These are phyloP conservation scores for Tachuris rubrigastra DNA, from an alignment of 2,113 vertebrate species.

Conservation along the genomic window DNA sequence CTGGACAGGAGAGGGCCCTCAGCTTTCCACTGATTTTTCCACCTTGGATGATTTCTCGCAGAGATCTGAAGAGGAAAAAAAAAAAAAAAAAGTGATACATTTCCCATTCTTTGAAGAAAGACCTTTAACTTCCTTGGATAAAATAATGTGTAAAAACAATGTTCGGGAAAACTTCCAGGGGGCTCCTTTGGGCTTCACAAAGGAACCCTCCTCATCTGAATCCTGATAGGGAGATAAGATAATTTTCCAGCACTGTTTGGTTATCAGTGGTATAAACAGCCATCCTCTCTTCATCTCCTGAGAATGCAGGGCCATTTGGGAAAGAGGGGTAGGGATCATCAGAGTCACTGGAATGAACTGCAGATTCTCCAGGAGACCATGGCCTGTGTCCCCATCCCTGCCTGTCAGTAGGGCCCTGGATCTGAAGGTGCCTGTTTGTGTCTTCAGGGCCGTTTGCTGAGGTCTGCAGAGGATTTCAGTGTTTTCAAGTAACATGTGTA, in stretches of 20 bases:
- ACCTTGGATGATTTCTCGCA: neutral
- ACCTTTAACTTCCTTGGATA: constrained; percentile 44
- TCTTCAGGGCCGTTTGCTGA: neutral
- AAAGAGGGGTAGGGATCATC: neutral
- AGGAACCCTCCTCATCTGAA: neutral
- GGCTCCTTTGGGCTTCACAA: constrained; percentile 37
- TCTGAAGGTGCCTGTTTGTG: neutral
- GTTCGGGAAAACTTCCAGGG: constrained; percentile 62
- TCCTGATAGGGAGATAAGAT: constrained; percentile 59
- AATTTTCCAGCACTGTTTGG: constrained; percentile 46
- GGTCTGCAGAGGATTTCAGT: constrained; percentile 1
- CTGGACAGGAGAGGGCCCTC: neutral
- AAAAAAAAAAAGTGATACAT: neutral
- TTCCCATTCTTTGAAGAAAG: constrained; percentile 63
- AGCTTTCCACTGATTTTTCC: neutral
- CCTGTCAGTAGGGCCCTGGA: neutral
- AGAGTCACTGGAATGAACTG: neutral
- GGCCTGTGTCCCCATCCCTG: neutral
- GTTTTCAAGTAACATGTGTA: neutral
- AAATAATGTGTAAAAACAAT: constrained; percentile 60
- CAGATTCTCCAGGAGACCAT: neutral
- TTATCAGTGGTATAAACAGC: constrained; percentile 19
- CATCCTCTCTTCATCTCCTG: constrained; percentile 39
- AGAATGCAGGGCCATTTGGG: neutral
- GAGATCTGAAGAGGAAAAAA: neutral